Base-by-base conservation (phyloP, 2,888 invertebrate species). In the Melieria picta region DNA sequence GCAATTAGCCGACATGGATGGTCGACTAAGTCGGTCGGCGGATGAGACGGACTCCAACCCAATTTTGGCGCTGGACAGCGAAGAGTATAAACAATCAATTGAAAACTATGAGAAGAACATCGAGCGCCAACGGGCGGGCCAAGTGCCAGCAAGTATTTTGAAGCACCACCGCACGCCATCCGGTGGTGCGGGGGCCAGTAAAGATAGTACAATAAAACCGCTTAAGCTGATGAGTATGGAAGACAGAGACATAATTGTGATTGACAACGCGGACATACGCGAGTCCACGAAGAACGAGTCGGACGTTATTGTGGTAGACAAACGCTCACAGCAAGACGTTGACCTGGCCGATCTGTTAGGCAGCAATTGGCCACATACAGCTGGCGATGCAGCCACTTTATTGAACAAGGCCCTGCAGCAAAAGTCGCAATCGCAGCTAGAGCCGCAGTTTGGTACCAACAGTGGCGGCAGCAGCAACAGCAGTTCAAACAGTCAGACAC, bases 331-430 rank as follows among this genome's bases (percentile, higher is more conserved):
- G 47, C 79, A 84, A 68, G 82, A 83, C 60, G 80, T 86, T 4
- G 85, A 86, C 66, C 80, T 86, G 71, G 80, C 78, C 4, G 84
- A 86, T 56, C 72, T 86, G 56, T 77, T 87, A 42, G 86, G 85
- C 9, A 72, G 76, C 6, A 82, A 84, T 77, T 86, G 87, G 87
- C 87, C 87, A 48, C 78, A 74, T 30, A 80, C 77, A 61, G 87
- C 84, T 6, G 86, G 87, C 13, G 83, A 81, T 47, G 81, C 83
- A 43, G 86, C 82, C n/a, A 72, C 76, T 63, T 82, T 86, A 43
- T 77, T 86, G 50, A 86, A 86, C 65, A 79, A 79, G 30, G 56
- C 73, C 5, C 75, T 77, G 50, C 69, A 62, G 67, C 67, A 69
- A 57, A 74, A 79, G 71, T 74, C 67, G 65, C 65, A 56, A 65